Evolutionary conservation across 2,797 vertebrate species (phyloP).

Genomic region (Rhodeus uyekii): DNA sequence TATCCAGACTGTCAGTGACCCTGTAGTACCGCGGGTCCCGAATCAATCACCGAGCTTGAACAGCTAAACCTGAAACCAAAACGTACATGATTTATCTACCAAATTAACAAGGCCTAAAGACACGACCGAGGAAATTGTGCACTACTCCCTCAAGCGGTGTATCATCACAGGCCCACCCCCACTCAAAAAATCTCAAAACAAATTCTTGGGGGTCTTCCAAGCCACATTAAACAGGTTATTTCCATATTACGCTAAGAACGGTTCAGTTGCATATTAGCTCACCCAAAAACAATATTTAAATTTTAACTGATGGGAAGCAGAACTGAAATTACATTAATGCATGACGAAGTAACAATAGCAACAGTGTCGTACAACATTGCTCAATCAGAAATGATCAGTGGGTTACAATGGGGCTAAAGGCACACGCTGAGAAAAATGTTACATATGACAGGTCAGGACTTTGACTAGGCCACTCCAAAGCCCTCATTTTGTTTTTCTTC

Average conservation of each 20-base stretch:
- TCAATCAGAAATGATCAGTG: not conserved
- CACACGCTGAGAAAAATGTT: too few relatives aligned
- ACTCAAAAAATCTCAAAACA: not conserved
- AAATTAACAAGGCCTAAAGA: slow-evolving; percentile 82
- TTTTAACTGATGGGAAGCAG: not conserved
- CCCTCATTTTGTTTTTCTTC: too few relatives aligned
- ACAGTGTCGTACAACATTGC: not conserved
- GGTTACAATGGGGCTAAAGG: not conserved
- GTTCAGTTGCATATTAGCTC: not conserved
- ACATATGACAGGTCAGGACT: too few relatives aligned
- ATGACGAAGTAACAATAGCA: not conserved
- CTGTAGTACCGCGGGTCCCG: slow-evolving; percentile 94
- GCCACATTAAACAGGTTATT: not conserved
- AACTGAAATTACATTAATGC: not conserved
- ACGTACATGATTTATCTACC: slow-evolving; percentile 92
- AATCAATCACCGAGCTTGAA: slow-evolving; percentile 88
- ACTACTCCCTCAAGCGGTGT: slow-evolving; percentile 20
- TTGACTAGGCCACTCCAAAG: too few relatives aligned
- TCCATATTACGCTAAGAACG: not conserved
- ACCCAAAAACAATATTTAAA: not conserved
- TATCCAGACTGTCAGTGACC: slow-evolving; percentile 92
- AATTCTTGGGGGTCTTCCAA: not conserved
- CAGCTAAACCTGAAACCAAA: slow-evolving; percentile 78
- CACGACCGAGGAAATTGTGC: slow-evolving; percentile 39
- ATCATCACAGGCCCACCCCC: not conserved